A percentile compares a stretch with the other conserved stretches of the same genome.
Evolutionary conservation across 2,113 vertebrate species (phyloP).

Genomic region (Spea bombifrons): DNA sequence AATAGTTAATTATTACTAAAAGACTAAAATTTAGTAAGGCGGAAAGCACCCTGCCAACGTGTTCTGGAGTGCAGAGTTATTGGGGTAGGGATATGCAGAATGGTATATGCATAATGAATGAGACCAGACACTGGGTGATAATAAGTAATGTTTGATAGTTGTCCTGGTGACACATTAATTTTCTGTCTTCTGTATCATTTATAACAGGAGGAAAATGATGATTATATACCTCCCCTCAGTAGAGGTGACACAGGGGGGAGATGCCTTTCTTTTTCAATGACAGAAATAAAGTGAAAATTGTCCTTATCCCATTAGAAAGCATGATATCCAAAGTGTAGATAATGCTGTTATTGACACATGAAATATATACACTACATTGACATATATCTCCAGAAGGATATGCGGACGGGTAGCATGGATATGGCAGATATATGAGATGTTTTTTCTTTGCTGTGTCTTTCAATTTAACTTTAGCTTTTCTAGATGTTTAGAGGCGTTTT

Average conservation of each 20-base stretch:
- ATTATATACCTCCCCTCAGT: not conserved
- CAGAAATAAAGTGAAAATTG: not conserved
- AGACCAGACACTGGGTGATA: conserved; percentile 1
- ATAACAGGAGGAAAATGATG: conserved; percentile 24
- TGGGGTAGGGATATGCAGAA: not conserved
- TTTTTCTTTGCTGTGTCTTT: no score
- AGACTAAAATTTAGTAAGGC: no score
- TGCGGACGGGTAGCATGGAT: not conserved
- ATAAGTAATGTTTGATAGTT: conserved; percentile 20
- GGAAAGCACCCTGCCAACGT: not conserved
- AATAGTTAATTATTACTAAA: no score
- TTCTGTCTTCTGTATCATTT: conserved; percentile 16
- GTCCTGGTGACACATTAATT: conserved; percentile 22
- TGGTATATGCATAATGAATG: conserved; percentile 19
- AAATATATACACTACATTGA: conserved; percentile 4
- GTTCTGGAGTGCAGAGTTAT: not conserved
- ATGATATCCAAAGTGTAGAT: not conserved
- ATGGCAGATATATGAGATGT: no score
- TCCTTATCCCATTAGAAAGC: conserved; percentile 6
- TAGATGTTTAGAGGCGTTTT: no score
- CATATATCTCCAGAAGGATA: conserved; percentile 6
- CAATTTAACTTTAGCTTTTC: no score
- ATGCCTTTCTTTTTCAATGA: not conserved
- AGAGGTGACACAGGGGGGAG: not conserved
- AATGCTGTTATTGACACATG: not conserved